Evolutionary conservation across 37 sponge, comb jelly and placozoan species (phyloP).

Genomic region (Hormiphora californensis): DNA sequence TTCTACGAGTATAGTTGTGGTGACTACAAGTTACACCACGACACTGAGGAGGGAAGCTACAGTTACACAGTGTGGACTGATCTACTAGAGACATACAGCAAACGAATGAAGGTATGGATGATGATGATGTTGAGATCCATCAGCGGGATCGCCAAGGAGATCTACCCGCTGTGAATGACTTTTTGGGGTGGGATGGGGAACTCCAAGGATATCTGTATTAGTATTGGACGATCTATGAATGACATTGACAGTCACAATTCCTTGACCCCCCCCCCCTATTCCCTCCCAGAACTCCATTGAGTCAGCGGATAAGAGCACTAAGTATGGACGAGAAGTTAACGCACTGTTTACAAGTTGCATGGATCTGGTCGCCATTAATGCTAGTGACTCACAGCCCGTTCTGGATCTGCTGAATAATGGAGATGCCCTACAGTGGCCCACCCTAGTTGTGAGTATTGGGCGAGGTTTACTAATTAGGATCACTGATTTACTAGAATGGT

Average conservation of each 20-base stretch:
- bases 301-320: neutral
- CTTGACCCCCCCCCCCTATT: no score
- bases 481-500: no score
- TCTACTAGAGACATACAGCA: neutral
- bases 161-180: no score
- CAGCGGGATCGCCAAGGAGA: no score
- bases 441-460: slow-evolving; percentile 39
- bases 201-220: no score
- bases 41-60: neutral
- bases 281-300: slow-evolving; percentile 5
- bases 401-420: slow-evolving; percentile 47
- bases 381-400: neutral
- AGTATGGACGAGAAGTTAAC: neutral
- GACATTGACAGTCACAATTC: no score
- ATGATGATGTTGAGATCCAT: no score
- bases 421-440: slow-evolving; percentile 7
- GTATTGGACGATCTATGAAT: no score
- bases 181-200: no score
- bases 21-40: slow-evolving; percentile 32
- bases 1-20: slow-evolving; percentile 49
- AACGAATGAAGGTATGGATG: slow-evolving; percentile 1
- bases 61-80: neutral
- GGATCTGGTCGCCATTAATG: neutral
- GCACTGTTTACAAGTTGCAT: slow-evolving; percentile 44
- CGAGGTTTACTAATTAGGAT: no score